Conservation (phyloP, 2,797 vertebrate genomes). For the Anomalospiza imberbis region DNA sequence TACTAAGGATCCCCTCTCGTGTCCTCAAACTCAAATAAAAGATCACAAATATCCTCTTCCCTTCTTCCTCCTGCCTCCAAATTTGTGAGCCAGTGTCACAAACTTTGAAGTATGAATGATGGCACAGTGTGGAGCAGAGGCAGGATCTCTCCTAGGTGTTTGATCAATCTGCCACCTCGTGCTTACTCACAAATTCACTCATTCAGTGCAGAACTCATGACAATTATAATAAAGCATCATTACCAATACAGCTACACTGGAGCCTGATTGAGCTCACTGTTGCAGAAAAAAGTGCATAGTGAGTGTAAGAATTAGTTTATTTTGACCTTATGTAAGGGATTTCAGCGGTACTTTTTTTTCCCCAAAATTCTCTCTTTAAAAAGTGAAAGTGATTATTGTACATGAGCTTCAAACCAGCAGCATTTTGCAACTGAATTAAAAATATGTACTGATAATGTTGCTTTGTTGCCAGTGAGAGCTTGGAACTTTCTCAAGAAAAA, state of each 20-base stretch:
- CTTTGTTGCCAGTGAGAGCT: not conserved
- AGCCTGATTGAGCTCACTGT: not conserved
- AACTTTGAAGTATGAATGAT: not conserved
- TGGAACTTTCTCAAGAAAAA: not conserved
- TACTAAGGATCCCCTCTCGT: not conserved
- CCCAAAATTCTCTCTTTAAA: not conserved
- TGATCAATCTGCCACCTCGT: not conserved
- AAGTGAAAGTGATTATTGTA: not conserved
- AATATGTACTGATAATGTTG: not conserved
- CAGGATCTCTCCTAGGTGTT: not conserved
- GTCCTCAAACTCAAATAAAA: not conserved
- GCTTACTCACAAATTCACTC: not conserved
- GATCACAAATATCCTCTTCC: not conserved
- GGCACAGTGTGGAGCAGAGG: not conserved
- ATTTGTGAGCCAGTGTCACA: not conserved
- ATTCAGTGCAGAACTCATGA: not conserved
- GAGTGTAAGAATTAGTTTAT: not conserved
- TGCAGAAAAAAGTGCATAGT: not conserved
- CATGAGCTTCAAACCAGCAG: not conserved
- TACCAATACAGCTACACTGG: not conserved
- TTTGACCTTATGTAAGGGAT: not conserved
- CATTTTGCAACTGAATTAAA: slow-evolving; percentile 10
- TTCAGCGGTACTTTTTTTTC: not conserved
- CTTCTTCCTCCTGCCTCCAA: not conserved
- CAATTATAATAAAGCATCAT: not conserved